These are phyloP conservation scores for Etheostoma nigrum DNA, from an alignment of 2,797 vertebrate species.

Conservation along the genomic window DNA sequence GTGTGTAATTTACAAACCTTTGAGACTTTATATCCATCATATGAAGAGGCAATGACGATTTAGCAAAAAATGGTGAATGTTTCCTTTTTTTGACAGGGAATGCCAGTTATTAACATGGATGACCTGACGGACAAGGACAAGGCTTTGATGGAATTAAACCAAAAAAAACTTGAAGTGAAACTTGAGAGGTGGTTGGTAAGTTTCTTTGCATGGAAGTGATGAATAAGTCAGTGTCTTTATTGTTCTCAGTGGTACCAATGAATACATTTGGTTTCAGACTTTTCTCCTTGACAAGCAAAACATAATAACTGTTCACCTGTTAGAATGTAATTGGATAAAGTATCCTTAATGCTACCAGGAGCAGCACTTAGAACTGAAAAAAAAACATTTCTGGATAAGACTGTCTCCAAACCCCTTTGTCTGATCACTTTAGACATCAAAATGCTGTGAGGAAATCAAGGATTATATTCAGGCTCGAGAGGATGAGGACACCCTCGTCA, in stretches of 20 bases:
- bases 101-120: conserved; percentile 94
- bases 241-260: neutral
- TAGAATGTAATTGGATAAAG: conserved; percentile 11
- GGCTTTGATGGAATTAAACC: conserved; percentile 92
- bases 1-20: neutral
- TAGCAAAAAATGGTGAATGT: neutral
- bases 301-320: neutral
- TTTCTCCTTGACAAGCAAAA: neutral
- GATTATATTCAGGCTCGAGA: conserved; percentile 92
- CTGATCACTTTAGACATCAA: conserved; percentile 89
- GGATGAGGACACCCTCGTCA: conserved; percentile 93
- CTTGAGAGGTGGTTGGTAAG: conserved; percentile 93
- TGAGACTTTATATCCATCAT: neutral
- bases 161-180: conserved; percentile 92
- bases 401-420: conserved; percentile 9
- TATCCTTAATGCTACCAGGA: neutral
- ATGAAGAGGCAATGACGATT: neutral
- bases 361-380: neutral
- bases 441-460: conserved; percentile 96
- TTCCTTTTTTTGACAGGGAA: conserved; percentile 73
- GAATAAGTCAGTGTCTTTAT: neutral
- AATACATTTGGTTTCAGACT: neutral
- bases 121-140: conserved; percentile 95
- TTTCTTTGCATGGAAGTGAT: neutral
- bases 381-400: neutral